Evolutionary conservation across 2,888 invertebrate genomes (phyloP).

Genomic region (Auanema freiburgensis): DNA sequence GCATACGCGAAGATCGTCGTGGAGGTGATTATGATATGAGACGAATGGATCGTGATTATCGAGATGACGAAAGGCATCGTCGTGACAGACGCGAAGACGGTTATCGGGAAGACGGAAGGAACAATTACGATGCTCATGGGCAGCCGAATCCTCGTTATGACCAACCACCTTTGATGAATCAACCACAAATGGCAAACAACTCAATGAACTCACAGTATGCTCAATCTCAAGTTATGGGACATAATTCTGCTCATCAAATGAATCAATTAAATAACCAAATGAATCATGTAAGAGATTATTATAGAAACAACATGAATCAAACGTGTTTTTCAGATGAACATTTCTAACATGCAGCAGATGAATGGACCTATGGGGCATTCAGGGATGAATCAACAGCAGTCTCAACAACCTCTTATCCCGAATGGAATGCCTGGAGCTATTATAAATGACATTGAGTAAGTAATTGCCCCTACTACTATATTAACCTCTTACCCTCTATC

Average conservation of each 20-base stretch:
- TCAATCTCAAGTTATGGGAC: conserved; percentile 2
- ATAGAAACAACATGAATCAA: too few relatives aligned
- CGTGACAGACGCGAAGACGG: conserved; percentile 15
- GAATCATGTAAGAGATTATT: conserved; percentile 37
- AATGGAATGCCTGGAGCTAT: conserved; percentile 7
- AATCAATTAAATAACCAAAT: conserved; percentile 34
- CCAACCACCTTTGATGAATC: conserved; percentile 20
- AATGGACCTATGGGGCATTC: neutral
- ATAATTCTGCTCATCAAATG: conserved; percentile 2
- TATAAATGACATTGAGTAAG: conserved; percentile 1
- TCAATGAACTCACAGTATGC: conserved; percentile 3
- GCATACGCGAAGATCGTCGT: conserved; percentile 12
- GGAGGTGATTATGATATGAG: conserved; percentile 24
- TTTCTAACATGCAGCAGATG: conserved; percentile 1
- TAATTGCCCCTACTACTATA: too few relatives aligned
- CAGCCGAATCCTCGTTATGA: conserved; percentile 20
- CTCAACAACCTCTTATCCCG: neutral
- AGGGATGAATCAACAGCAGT: too few relatives aligned
- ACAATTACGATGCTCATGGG: conserved; percentile 17
- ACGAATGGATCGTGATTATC: conserved; percentile 9
- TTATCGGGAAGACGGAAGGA: conserved; percentile 16
- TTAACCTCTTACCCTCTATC: too few relatives aligned
- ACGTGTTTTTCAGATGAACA: conserved; percentile 1
- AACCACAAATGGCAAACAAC: conserved; percentile 10
- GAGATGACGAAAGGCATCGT: conserved; percentile 21